Base-by-base conservation (phyloP, 2,113 vertebrate species). In the Colossoma macropomum region DNA sequence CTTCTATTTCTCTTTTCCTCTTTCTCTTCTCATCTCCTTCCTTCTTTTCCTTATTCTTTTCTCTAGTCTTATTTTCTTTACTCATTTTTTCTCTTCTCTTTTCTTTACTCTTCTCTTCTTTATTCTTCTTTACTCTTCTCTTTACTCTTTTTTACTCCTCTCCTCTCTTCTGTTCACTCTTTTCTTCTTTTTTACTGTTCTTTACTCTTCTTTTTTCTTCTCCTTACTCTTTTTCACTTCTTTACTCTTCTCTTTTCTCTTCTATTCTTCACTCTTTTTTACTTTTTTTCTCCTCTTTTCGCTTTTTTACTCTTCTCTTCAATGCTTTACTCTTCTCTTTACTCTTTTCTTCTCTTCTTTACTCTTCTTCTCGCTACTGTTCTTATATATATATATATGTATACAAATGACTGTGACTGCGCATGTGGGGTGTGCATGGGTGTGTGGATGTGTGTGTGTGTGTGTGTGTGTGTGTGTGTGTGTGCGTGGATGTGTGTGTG, bases 331-430 rank as follows among this genome's bases (percentile, higher is more conserved):
- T 63, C 30, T 60, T 41, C 12, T 11, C 10, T 11, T 15, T 52
- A 11, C 50, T 59, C 21, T 59, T n/a, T 7, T 59, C 19, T 59
- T 4, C 54, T 59, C 1, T 59, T 23, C 23, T n/a, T 3, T 23
- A 23, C 13, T 59, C 54, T n/a, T 23, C 2, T n/a, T n/a, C 7
- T 7, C 7, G 3, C 2, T 17, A 17, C 50, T 52, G 10, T 52
- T 45, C 50, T n/a, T n/a, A 75, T 92, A 27, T 95, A 94, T 84
- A 93, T 96, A 88, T 94, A 94, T 93, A 94, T 62, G 50, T 66
- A n/a, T 41, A 45, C 45, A 41, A 38, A 30, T 25, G 62, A 19
- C 23, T 50, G 16, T 68, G 59, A 34, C 0, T 34, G n/a, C 5
- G 28, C 41, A 30, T 45, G 41, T 45, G 41, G 10, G 41, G 25